Conservation (phyloP, 2,113 vertebrate species). For the Odobenus rosmarus region DNA sequence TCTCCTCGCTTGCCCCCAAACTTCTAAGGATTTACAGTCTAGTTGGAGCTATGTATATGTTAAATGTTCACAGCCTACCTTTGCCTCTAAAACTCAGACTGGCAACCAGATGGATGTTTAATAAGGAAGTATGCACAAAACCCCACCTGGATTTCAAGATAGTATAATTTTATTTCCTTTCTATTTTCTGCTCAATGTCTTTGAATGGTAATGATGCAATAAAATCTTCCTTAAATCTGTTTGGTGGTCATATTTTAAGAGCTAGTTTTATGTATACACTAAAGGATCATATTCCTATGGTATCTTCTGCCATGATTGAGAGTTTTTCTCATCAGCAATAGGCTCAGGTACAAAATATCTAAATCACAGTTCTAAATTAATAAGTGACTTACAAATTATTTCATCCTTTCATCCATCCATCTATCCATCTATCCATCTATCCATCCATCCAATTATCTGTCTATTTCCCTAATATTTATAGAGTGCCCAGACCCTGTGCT, state of each 20-base stretch:
- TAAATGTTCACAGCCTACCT: neutral
- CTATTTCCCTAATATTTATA: neutral
- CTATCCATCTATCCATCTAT: neutral
- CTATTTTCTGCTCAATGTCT: conserved; percentile 42
- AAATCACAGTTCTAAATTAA: neutral
- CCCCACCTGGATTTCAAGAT: neutral
- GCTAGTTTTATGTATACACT: neutral
- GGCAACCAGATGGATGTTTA: conserved; percentile 15
- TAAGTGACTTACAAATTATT: neutral
- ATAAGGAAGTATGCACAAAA: conserved; percentile 2
- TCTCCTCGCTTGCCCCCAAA: neutral
- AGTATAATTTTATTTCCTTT: conserved; percentile 52
- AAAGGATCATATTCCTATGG: neutral
- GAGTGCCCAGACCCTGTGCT: neutral
- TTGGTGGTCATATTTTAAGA: conserved; percentile 27
- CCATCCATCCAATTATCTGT: neutral
- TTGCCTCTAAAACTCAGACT: conserved; percentile 19
- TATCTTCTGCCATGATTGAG: neutral
- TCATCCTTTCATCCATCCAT: neutral
- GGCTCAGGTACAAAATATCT: neutral
- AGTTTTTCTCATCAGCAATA: conserved; percentile 42
- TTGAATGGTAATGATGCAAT: neutral
- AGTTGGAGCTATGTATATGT: neutral
- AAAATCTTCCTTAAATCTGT: conserved; percentile 45
- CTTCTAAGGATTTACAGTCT: neutral